phyloP scores from a whole-genome alignment of 2,113 vertebrate genomes.

The Gallinago media region DNA sequence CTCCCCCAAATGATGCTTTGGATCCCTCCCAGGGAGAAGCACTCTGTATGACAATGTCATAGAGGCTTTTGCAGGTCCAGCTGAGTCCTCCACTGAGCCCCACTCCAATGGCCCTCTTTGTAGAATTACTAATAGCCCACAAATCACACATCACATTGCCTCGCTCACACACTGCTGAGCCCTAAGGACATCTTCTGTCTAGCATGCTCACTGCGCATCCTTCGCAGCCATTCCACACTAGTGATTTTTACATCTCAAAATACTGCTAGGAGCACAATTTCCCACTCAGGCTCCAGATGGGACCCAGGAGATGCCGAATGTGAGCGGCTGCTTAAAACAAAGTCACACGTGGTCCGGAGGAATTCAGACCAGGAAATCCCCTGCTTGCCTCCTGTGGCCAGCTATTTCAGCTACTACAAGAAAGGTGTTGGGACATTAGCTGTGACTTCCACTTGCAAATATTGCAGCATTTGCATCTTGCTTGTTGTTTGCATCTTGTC shows the following conservation, averaged over 20 bases:
- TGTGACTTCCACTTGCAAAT: neutral
- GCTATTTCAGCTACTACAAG: neutral
- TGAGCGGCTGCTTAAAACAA: conserved; percentile 24
- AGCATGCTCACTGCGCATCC: conserved; percentile 22
- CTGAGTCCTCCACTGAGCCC: neutral
- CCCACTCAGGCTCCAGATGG: conserved; percentile 58
- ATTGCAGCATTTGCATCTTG: neutral
- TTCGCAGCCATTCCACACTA: conserved; percentile 49
- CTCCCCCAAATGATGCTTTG: conserved; percentile 10
- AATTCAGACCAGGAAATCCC: conserved; percentile 31
- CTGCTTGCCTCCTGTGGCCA: neutral
- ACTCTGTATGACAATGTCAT: neutral
- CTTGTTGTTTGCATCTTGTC: neutral
- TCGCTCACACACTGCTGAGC: neutral
- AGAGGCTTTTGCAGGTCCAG: conserved; percentile 26
- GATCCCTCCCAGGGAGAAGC: conserved; percentile 21
- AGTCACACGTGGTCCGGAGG: neutral
- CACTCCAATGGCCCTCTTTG: neutral
- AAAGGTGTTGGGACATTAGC: neutral
- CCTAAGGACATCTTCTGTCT: conserved; percentile 54
- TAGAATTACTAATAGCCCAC: conserved; percentile 55
- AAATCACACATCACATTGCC: conserved; percentile 42
- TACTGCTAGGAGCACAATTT: conserved; percentile 64
- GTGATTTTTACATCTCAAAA: conserved; percentile 57
- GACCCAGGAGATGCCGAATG: conserved; percentile 13